These are phyloP conservation scores for Drosophila monieri DNA, from an alignment of 2,888 invertebrate genomes.

Conservation along the genomic window DNA sequence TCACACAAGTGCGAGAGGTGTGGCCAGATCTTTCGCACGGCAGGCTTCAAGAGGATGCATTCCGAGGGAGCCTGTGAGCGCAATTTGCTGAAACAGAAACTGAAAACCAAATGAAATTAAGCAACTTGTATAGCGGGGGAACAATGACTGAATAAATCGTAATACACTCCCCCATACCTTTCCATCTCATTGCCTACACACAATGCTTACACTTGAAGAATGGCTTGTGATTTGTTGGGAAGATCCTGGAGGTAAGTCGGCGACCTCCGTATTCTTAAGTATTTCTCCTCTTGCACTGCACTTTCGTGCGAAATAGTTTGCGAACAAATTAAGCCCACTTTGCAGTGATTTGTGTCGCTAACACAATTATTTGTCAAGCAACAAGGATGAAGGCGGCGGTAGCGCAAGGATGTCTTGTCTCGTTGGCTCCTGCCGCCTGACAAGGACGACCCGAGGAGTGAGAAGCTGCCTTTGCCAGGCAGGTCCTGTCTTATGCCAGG, in stretches of 20 bases:
- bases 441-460: constrained; percentile 3
- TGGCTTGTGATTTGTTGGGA: neutral
- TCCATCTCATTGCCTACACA: neutral
- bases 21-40: constrained; percentile 38
- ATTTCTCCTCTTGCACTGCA: constrained; percentile 5
- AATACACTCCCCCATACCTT: neutral
- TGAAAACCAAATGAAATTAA: constrained; percentile 8
- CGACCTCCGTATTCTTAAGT: too few species aligned
- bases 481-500: neutral
- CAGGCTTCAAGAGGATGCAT: constrained; percentile 35
- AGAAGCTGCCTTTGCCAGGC: constrained; percentile 16
- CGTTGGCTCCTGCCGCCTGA: neutral
- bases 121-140: neutral
- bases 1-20: constrained; percentile 31
- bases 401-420: constrained; percentile 13
- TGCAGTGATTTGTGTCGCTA: constrained; percentile 69
- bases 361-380: constrained; percentile 65
- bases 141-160: neutral
- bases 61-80: constrained; percentile 24
- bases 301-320: constrained; percentile 45
- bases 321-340: constrained; percentile 64
- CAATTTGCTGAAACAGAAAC: constrained; percentile 12
- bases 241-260: neutral
- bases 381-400: constrained; percentile 27
- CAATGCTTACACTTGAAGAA: neutral